Percentiles rank a stretch among this genome's conserved stretches.
phyloP scores from a whole-genome alignment of 1,140 invertebrate species.

The Lutraria rhynchaena region DNA sequence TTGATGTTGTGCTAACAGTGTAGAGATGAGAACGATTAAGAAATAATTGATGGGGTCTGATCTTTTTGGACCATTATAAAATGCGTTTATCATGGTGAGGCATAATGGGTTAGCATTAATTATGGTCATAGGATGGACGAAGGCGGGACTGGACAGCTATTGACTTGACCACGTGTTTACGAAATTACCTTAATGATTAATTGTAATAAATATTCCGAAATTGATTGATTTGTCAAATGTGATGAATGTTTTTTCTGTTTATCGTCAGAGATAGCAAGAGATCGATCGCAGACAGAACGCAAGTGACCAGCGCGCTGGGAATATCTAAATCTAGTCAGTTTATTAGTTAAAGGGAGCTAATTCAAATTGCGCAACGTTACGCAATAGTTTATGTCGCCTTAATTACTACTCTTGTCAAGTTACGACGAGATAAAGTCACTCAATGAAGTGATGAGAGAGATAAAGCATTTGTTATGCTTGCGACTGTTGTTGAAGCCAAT shows the following conservation, averaged over 20 bases:
- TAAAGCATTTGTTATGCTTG: too few relatives aligned
- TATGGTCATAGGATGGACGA: background rate
- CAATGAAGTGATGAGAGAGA: too few relatives aligned
- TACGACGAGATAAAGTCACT: too few relatives aligned
- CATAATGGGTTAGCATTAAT: slow-evolving; percentile 13
- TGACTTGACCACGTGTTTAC: slow-evolving; percentile 10
- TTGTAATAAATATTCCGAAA: background rate
- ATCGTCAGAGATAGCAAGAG: too few relatives aligned
- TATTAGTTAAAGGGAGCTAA: slow-evolving; percentile 21
- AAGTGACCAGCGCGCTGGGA: too few relatives aligned
- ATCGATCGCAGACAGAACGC: too few relatives aligned
- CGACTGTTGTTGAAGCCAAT: too few relatives aligned
- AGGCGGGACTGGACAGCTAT: slow-evolving; percentile 15
- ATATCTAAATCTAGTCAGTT: too few relatives aligned
- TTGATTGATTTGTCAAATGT: background rate
- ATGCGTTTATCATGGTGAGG: slow-evolving; percentile 6
- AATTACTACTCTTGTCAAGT: slow-evolving; percentile 2
- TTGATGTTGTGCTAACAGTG: slow-evolving; percentile 11
- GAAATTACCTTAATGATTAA: slow-evolving; percentile 9
- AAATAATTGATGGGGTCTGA: slow-evolving; percentile 14
- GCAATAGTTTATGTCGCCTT: background rate
- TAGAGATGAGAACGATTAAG: background rate
- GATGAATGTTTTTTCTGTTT: too few relatives aligned
- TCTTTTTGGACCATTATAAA: slow-evolving; percentile 10
- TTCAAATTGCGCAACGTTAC: slow-evolving; percentile 18